Evolutionary conservation across 37 sponge, comb jelly and placozoan species (phyloP).

Genomic region (Cladorhizidae sp.): DNA sequence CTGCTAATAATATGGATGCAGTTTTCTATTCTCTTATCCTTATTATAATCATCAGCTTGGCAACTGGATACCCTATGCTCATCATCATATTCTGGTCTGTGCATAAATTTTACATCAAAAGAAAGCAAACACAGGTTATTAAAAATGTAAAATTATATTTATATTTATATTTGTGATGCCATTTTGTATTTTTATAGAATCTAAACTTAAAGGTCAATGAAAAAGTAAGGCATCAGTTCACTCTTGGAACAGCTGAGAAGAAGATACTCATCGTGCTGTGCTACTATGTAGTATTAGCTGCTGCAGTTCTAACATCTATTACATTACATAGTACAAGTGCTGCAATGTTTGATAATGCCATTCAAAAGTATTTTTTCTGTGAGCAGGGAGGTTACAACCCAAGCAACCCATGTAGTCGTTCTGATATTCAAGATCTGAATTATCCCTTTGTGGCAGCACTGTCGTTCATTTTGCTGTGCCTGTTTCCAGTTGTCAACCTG

Average conservation of each 20-base stretch:
- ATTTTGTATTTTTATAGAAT: no score
- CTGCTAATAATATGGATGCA: background rate
- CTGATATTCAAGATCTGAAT: no score
- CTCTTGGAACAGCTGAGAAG: constrained; percentile 11
- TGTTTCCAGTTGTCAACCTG: no score
- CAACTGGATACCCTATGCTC: constrained; percentile 30
- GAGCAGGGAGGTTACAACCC: constrained; percentile 5
- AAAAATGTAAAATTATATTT: no score
- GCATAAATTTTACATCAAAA: background rate
- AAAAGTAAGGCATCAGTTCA: background rate
- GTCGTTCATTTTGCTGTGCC: no score
- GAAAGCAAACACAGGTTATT: no score
- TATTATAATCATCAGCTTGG: constrained; percentile 16
- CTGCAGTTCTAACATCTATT: background rate
- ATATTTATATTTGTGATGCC: no score
- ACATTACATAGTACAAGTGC: background rate
- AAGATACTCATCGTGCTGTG: background rate
- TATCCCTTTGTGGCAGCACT: no score
- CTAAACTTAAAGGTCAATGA: no score
- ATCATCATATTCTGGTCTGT: constrained; percentile 36
- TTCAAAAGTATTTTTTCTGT: constrained; percentile 1
- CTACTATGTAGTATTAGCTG: background rate
- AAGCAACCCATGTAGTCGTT: no score
- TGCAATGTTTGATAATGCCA: background rate
- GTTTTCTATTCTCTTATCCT: constrained; percentile 36